Base-by-base conservation (phyloP, 2,888 invertebrate species). In the Yponomeuta evonymella region DNA sequence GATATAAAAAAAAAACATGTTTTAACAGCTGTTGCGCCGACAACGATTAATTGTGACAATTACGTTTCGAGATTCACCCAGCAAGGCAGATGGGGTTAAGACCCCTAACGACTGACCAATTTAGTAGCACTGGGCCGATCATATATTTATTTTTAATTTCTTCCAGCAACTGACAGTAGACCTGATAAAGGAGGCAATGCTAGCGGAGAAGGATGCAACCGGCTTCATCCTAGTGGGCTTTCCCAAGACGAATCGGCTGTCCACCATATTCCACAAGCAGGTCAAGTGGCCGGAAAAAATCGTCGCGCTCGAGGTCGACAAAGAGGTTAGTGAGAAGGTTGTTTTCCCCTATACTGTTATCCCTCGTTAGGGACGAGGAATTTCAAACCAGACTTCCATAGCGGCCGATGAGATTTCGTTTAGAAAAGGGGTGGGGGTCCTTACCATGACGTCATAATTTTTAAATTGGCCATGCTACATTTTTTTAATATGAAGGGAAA, bases 161-260 rank as follows among this genome's bases (percentile, higher is more conserved):
- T 81, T 81, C 2, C 80, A 94, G 94, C 89, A 90, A 84, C 75
- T 93, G 69, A 91, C 92, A 73, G 87, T 94, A 36, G 93, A 94
- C 75, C 80, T 94, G 72, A 88, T 94, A 74, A 94, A 94, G 76
- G 94, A 94, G 78, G 86, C 90, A 67, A 93, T 94, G 91, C 80
- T 94, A 72, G 76, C 78, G 73, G 86, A 88, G 70, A 83, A 88
- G 64, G 88, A 87, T 1, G 85, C 90, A 0, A 90, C 87, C 64
- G 94, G 94, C 0, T 94, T 90, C 77, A 88, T 94, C 29, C 80
- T 94, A 65, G 93, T 93, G 11, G 93, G 93, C 15, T 94, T 94
- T 81, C 94, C 94, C 10, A 90, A 87, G 79, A 94, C 89, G 71
- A 86, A 86, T 12, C 88, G 89, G 48, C 89, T 91, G 88, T 90